Evolutionary conservation across 2,797 vertebrate species (phyloP), one percentile per base, ranked within the genome.

Genomic region (Tauraco hartlaubi): DNA sequence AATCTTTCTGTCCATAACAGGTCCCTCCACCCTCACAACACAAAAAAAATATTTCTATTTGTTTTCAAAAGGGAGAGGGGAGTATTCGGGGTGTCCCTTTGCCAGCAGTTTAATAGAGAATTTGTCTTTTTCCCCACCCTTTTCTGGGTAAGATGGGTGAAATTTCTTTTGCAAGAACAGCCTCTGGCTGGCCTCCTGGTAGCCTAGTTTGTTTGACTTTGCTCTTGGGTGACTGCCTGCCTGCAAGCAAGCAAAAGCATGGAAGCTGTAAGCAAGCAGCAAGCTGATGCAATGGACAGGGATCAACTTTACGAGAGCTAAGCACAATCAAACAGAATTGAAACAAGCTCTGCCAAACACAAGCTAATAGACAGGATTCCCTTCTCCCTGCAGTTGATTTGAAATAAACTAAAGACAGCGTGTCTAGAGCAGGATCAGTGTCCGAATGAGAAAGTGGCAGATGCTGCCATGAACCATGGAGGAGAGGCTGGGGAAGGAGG

Each of bases 141-240:
- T 94, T 96, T 96, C 96, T 95, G 95, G 94, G 92, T 96, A 95
- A 91, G 75, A 94, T 95, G 94, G 87, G 92, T 88, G 91, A 97
- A 93, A 85, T 85, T 92, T 95, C 94, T 93, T 95, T 95, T 93
- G 95, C 91, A 93, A 94, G 94, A 94, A 94, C 92, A 96, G 89
- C 81, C 91, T 95, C 91, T 97, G 96, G 96, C 96, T 96, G 96
- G 91, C 96, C 94, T 95, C 80, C 82, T 94, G 79, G 82, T 96
- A 94, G 96, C 91, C 85, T 96, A 78, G 89, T 96, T 94, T 94
- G 66, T 92, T 96, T 95, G 91, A 75, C 92, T 96, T 91, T 86
- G 54, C 87, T 95, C 58, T 96, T 96, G 96, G 95, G 96, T 88
- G 85, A 92, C 68, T 95, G 96, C 96, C 81, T 80, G 75, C 81